Conservation (phyloP, 2,797 vertebrate species). For the Rallus crepitans region DNA sequence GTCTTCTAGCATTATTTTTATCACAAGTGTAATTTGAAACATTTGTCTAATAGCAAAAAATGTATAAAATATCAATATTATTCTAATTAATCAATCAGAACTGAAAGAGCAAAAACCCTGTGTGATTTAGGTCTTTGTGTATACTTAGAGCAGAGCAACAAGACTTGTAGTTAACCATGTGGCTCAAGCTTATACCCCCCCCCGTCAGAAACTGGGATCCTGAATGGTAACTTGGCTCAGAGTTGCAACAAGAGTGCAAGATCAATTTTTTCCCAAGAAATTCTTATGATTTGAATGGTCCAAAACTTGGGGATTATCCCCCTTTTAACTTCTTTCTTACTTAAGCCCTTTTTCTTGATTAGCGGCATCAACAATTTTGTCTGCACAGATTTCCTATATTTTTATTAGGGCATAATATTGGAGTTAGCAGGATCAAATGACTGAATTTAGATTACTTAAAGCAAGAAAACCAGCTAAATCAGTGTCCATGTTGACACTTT, state of each 20-base stretch:
- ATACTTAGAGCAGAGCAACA: neutral
- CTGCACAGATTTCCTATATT: neutral
- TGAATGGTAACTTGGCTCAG: neutral
- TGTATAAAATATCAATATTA: neutral
- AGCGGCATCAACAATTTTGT: neutral
- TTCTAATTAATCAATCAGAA: neutral
- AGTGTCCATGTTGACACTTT: neutral
- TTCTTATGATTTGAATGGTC: neutral
- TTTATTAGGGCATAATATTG: neutral
- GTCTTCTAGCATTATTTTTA: neutral
- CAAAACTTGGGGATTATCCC: neutral
- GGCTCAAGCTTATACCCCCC: neutral
- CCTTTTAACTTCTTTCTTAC: neutral
- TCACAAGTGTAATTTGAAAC: neutral
- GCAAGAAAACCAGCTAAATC: neutral
- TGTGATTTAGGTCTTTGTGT: neutral
- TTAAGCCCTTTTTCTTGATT: neutral
- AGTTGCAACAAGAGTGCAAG: neutral
- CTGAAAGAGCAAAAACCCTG: neutral
- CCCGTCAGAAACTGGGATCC: fast-evolving
- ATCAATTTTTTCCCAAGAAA: neutral
- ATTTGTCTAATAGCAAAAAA: neutral
- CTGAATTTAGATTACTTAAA: neutral
- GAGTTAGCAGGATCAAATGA: neutral
- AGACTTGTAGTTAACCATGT: fast-evolving